Base-by-base conservation (phyloP, 1,140 invertebrate species). In the Marisa cornuarietis region DNA sequence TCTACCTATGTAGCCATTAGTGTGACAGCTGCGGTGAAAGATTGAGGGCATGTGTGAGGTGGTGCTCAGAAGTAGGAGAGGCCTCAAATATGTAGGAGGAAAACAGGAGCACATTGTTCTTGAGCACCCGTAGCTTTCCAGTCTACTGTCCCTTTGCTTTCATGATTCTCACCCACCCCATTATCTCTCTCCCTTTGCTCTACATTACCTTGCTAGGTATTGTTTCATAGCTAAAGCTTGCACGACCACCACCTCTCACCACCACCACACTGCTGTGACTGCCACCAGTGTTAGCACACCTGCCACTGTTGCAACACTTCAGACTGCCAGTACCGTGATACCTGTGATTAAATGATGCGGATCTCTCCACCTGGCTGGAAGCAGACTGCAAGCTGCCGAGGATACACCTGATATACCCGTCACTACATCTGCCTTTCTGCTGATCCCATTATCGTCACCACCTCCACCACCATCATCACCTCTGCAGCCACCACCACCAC, bases 251-350 rank as follows among this genome's bases (percentile, higher is more conserved):
- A 49, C 20, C 71, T 52, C n/a, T 26, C 71, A 73, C 71, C 52
- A 52, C 71, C 42, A 73, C 71, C 51, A 73, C 71, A n/a, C 66
- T 69, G 66, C 42, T 69, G 66, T 69, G n/a, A 42, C 6, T 42
- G 22, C n/a, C 11, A 68, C 26, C 22, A n/a, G 13, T 31, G 14
- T 13, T 31, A n/a, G 65, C 65, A 13, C 65, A 13, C 22, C 10
- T 31, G 22, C 26, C 65, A 68, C 65, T 13, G 26, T 22, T 31
- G 22, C 11, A 13, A 13, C 10, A 31, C 65, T 68, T 68, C 11
- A 18, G 16, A 58, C 11, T 58, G 54, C 54, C 16, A 58, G 16
- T 11, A 58, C 54, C 4, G 54, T 58, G 54, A 58, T 58, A 18
- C 31, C 54, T 58, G 54, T 58, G 54, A 58, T 11, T 58, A 18